A percentile compares a stretch with the other conserved stretches of the same genome.
Evolutionary conservation across 2,113 vertebrate genomes (phyloP).

Genomic region (Pycnonotus jocosus): DNA sequence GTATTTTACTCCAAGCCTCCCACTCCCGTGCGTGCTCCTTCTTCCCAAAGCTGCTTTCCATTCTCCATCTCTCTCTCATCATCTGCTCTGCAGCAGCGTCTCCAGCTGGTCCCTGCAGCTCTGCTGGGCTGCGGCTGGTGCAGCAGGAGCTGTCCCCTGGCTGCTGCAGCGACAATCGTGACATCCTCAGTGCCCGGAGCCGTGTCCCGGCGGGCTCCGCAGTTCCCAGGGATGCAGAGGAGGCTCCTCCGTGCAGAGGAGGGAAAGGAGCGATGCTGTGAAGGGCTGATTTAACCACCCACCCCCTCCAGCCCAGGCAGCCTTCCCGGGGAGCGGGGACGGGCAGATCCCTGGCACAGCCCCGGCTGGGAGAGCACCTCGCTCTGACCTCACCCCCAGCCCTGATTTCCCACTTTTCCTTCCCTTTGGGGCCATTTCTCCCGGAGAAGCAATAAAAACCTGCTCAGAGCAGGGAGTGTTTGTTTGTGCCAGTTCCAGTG

Average conservation of each 20-base stretch:
- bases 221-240: background rate
- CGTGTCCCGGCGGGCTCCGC: background rate
- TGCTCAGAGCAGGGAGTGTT: background rate
- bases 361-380: background rate
- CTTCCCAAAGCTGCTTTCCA: background rate
- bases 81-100: background rate
- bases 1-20: background rate
- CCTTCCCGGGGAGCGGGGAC: background rate
- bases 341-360: background rate
- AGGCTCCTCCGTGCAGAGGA: fast-evolving
- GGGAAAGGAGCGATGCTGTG: fast-evolving
- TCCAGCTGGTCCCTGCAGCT: background rate
- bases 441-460: fast-evolving
- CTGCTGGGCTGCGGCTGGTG: background rate
- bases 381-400: background rate
- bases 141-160: background rate
- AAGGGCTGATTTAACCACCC: background rate
- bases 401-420: background rate
- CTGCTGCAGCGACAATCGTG: background rate
- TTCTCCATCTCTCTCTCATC: background rate
- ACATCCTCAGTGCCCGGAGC: background rate
- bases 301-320: background rate
- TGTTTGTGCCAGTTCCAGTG: background rate
- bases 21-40: background rate
- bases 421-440: background rate